phyloP scores from a whole-genome alignment of 2,888 invertebrate species.

The Erebia epiphron region DNA sequence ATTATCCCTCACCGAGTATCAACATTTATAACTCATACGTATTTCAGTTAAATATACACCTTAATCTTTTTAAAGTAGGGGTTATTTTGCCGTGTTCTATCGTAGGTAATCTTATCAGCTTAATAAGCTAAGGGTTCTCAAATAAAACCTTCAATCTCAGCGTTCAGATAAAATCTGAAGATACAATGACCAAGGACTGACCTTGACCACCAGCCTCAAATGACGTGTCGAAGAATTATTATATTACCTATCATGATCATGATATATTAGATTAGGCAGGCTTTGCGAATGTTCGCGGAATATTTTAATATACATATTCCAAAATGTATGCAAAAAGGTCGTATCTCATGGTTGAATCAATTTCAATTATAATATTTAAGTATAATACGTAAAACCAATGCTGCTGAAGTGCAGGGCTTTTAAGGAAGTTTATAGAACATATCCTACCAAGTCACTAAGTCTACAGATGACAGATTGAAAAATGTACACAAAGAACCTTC shows the following conservation, averaged over 20 bases:
- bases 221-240: conserved; percentile 23
- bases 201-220: conserved; percentile 32
- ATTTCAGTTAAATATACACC: not conserved
- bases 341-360: too few relatives aligned
- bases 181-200: conserved; percentile 29
- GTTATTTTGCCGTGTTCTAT: not conserved
- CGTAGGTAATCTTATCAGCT: conserved; percentile 15
- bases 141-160: conserved; percentile 30
- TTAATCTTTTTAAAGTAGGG: not conserved
- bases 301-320: not conserved
- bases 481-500: too few relatives aligned
- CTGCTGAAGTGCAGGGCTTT: too few relatives aligned
- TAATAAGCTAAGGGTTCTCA: conserved; percentile 24
- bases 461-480: too few relatives aligned
- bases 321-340: too few relatives aligned
- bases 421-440: too few relatives aligned
- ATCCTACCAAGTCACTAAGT: too few relatives aligned
- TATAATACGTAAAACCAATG: too few relatives aligned
- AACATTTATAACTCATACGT: not conserved
- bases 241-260: not conserved
- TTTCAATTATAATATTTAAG: too few relatives aligned
- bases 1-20: not conserved
- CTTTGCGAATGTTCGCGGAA: conserved; percentile 6
- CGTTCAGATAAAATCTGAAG: conserved; percentile 33
- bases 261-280: conserved; percentile 27